These are phyloP conservation scores for Pseudomyrmex gracilis DNA, from an alignment of 1,140 invertebrate species.

Conservation along the genomic window DNA sequence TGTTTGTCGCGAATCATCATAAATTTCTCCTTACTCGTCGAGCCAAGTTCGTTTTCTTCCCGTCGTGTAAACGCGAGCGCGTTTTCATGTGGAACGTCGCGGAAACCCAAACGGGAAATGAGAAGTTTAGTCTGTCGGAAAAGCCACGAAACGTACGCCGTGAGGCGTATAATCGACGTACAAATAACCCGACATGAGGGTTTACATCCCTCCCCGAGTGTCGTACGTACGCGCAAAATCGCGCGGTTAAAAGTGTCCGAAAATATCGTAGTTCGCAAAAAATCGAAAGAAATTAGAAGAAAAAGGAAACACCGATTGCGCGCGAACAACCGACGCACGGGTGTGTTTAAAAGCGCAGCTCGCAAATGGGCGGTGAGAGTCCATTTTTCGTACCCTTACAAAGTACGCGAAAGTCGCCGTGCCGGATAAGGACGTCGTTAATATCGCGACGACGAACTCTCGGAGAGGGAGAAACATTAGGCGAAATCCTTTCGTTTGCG, in stretches of 20 bases:
- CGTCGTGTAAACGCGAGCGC: background rate
- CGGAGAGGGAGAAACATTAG: background rate
- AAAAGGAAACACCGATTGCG: background rate
- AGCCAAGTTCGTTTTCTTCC: background rate
- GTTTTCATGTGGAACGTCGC: background rate
- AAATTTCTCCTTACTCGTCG: background rate
- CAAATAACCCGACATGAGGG: background rate
- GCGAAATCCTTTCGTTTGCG: slow-evolving; percentile 25
- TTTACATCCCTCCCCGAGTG: no score
- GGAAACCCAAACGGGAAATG: slow-evolving; percentile 14
- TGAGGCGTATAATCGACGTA: background rate
- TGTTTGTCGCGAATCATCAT: background rate
- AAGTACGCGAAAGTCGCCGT: background rate
- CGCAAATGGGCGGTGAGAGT: background rate
- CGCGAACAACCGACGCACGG: background rate
- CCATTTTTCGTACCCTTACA: background rate
- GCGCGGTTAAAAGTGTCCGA: background rate
- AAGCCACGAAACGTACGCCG: background rate
- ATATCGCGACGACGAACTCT: slow-evolving; percentile 11
- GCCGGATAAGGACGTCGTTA: slow-evolving; percentile 34
- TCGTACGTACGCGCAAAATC: no score
- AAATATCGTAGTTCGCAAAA: background rate
- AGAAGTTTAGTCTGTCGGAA: background rate
- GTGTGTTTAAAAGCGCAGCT: background rate
- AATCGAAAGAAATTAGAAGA: background rate